Evolutionary conservation across 2,888 invertebrate genomes (phyloP).

Genomic region (Melipona beecheii): DNA sequence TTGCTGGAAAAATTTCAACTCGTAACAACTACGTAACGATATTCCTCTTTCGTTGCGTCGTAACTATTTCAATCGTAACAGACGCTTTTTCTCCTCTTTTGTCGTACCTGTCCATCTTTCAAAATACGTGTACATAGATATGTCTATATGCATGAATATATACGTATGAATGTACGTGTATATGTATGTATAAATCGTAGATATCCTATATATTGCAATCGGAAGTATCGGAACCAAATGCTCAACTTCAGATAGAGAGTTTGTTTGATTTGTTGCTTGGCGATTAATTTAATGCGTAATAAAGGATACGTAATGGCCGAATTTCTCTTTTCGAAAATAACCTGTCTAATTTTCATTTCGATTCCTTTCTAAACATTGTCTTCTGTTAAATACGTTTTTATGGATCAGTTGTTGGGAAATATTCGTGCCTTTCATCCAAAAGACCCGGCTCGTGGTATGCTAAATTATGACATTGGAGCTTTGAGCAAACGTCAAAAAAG

Average conservation of each 20-base stretch:
- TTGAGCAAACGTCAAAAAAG: slow-evolving; percentile 64
- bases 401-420: slow-evolving; percentile 15
- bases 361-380: background rate
- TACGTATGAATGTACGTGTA: too few species aligned
- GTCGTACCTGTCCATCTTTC: too few species aligned
- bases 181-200: too few species aligned
- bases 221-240: background rate
- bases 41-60: background rate
- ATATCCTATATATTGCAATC: background rate
- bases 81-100: too few species aligned
- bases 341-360: too few species aligned
- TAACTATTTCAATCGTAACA: too few species aligned
- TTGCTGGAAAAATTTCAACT: background rate
- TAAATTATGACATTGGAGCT: slow-evolving; percentile 72
- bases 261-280: slow-evolving; percentile 15
- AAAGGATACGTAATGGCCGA: background rate
- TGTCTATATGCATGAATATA: too few species aligned
- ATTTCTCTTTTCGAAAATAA: background rate
- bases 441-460: slow-evolving; percentile 69
- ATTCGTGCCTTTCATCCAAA: slow-evolving; percentile 68
- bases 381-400: background rate
- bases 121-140: too few species aligned
- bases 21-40: background rate
- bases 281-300: background rate
- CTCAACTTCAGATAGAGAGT: background rate